Evolutionary conservation across 2,888 invertebrate genomes (phyloP), one percentile per base, ranked within the genome.

Genomic region (Leptopilina syphax): DNA sequence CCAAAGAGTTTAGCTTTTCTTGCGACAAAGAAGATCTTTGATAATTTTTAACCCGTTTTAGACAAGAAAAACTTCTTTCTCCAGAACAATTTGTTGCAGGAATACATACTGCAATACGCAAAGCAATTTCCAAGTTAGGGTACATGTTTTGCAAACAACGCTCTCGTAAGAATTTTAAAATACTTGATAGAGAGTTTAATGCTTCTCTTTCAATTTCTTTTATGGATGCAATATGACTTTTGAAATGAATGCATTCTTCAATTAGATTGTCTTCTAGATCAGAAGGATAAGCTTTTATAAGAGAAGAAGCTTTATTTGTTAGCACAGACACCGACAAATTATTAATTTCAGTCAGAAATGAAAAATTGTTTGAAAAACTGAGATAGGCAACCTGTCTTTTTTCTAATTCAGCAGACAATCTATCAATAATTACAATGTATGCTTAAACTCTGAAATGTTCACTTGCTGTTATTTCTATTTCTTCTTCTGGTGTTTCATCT

Each of bases 91-190:
- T 82, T 13, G 65, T 77, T 10, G 76, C 47, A 7, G 79, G 67
- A 7, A 54, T 80, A 13, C 70, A 77, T 7, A 77, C 63, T 34
- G 77, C n/a, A 63, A 82, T 79, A 12, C 80, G 65, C 2, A 70
- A 78, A 12, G 77, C 79, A 18, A 80, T 80, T 10, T 80, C 76
- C 34, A 82, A 57, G 41, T 80, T 79, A 7, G 82, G 82, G 47
- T 47, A 77, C 68, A 82, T 60, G 18, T 60, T 60, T 60, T 47
- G 47, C 24, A n/a, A 60, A 6, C 3, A 60, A 60, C 8, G 7
- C n/a, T 60, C 18, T n/a, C 8, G n/a, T 60, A 18, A 1, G n/a
- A 18, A 60, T 60, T 18, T 18, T 18, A 18, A n/a, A 3, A 60
- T 7, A 60, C 60, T 18, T n/a, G 18, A 18, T 60, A 24, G 47